Conservation (phyloP, 2,888 invertebrate genomes). For the Piscicola geometra region DNA sequence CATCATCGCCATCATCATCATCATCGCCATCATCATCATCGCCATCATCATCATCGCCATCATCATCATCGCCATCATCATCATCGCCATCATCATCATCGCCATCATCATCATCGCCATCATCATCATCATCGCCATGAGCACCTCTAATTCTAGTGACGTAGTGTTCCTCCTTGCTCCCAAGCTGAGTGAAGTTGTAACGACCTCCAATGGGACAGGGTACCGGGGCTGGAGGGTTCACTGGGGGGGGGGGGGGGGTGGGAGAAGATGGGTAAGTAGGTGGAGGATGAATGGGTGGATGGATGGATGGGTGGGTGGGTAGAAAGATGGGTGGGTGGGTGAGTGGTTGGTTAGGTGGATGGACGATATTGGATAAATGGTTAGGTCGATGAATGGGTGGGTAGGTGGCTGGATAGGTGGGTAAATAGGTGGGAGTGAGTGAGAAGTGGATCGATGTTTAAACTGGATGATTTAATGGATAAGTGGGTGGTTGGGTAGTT, state of each 20-base stretch:
- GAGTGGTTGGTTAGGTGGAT: too few species aligned
- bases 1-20: conserved; percentile 24
- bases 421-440: background rate
- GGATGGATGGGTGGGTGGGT: too few species aligned
- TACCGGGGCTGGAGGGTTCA: conserved; percentile 72
- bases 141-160: conserved; percentile 76
- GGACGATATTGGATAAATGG: too few species aligned
- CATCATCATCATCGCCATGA: too few species aligned
- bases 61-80: conserved; percentile 20
- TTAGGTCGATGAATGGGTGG: too few species aligned
- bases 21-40: conserved; percentile 20
- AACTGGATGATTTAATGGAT: background rate
- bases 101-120: too few species aligned
- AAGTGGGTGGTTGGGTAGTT: background rate
- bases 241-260: conserved; percentile 42
- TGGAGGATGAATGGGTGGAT: background rate
- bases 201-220: conserved; percentile 94
- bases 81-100: background rate
- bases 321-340: too few species aligned
- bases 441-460: too few species aligned
- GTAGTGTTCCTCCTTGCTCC: conserved; percentile 60
- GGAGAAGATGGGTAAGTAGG: too few species aligned
- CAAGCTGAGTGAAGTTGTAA: conserved; percentile 82
- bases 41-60: conserved; percentile 15
- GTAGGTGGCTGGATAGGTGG: too few species aligned